Conservation (phyloP, 2,888 invertebrate genomes). For the Drosophila meridionalis region DNA sequence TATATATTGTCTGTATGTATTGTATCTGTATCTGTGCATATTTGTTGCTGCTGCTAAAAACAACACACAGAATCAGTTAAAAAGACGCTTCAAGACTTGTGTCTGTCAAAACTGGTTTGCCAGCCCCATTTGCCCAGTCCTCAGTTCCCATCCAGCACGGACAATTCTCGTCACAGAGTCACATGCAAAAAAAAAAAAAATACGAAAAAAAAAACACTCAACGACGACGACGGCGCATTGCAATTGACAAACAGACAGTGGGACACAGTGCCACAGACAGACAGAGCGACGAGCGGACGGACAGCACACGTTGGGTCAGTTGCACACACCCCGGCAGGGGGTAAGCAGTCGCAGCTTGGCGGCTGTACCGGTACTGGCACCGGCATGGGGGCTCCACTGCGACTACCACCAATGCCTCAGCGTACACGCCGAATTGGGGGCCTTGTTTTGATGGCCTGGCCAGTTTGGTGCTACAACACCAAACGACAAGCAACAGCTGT, state of each 20-base stretch:
- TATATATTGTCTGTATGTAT: conserved; percentile 3
- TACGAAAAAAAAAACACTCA: conserved; percentile 43
- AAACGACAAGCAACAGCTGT: conserved; percentile 61
- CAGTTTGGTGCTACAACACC: conserved; percentile 58
- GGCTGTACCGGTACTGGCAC: conserved; percentile 61
- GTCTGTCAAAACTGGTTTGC: conserved; percentile 79
- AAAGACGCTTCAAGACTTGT: conserved; percentile 80
- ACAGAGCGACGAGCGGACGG: conserved; percentile 35
- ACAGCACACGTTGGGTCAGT: conserved; percentile 76
- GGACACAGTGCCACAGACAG: conserved; percentile 42
- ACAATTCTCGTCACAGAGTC: conserved; percentile 76
- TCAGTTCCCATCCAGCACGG: conserved; percentile 72
- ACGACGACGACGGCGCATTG: conserved; percentile 68
- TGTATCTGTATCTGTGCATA: conserved; percentile 68
- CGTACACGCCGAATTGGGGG: conserved; percentile 65
- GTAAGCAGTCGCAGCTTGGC: conserved; percentile 68
- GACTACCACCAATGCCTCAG: conserved; percentile 14
- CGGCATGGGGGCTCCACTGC: conserved; percentile 62
- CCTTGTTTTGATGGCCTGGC: conserved; percentile 77
- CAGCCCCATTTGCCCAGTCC: conserved; percentile 63
- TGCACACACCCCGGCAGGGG: conserved; percentile 71
- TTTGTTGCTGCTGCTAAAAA: conserved; percentile 71
- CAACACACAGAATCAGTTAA: conserved; percentile 77
- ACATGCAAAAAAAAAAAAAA: conserved; percentile 57
- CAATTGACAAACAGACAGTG: conserved; percentile 74